Percentiles rank a stretch among this genome's conserved stretches.
phyloP scores from a whole-genome alignment of 2,888 invertebrate genomes.

The Gari tellinella region DNA sequence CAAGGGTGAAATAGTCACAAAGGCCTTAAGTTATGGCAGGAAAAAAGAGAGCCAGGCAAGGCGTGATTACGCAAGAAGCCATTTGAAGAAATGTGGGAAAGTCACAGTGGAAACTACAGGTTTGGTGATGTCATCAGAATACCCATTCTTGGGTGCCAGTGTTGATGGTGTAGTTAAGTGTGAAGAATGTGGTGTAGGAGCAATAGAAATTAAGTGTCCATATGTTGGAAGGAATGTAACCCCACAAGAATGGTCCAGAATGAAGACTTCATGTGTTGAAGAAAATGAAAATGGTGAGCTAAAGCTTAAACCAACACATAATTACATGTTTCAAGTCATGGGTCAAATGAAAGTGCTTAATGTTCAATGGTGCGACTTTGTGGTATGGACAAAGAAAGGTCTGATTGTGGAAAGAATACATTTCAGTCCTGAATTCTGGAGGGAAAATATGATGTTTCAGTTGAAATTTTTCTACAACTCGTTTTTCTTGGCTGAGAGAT shows the following conservation, averaged over 20 bases:
- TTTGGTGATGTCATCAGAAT: not conserved
- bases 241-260: too few species aligned
- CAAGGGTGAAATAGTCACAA: not conserved
- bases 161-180: too few species aligned
- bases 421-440: not conserved
- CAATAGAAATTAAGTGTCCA: constrained; percentile 12
- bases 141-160: too few species aligned
- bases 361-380: constrained; percentile 9
- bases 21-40: not conserved
- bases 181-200: too few species aligned
- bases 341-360: not conserved
- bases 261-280: too few species aligned
- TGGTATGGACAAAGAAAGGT: constrained; percentile 12
- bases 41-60: too few species aligned
- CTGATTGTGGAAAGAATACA: not conserved
- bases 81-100: too few species aligned
- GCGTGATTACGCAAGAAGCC: not conserved
- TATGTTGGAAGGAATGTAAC: constrained; percentile 8
- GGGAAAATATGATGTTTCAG: not conserved
- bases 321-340: too few species aligned
- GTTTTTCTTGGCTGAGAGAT: not conserved
- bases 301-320: not conserved
- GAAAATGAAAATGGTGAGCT: not conserved
- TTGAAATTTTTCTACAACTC: not conserved
- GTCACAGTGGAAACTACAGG: too few species aligned